A percentile compares a stretch with the other conserved stretches of the same genome.
These are phyloP conservation scores for Ascidia mentula DNA, from an alignment of 23 tunicate genomes.

Conservation along the genomic window DNA sequence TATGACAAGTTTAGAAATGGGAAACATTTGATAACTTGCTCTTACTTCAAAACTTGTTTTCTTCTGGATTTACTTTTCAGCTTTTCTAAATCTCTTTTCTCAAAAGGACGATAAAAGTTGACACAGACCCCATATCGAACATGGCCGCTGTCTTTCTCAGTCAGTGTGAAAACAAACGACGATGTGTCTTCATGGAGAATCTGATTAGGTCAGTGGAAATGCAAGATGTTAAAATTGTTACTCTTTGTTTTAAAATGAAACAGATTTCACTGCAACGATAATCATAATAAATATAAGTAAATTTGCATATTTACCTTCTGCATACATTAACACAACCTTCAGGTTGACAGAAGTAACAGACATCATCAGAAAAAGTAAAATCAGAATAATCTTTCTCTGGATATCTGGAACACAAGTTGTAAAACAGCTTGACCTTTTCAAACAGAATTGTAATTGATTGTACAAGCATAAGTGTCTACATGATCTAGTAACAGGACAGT, in stretches of 20 bases:
- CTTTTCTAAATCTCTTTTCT: constrained; percentile 81
- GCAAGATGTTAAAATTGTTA: neutral
- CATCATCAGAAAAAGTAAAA: constrained; percentile 79
- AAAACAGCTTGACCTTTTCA: too few species aligned
- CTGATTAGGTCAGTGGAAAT: constrained; percentile 62
- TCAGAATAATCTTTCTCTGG: constrained; percentile 68
- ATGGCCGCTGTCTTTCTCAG: constrained; percentile 94
- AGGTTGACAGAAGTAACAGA: constrained; percentile 98
- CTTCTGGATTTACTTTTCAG: constrained; percentile 43
- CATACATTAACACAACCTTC: constrained; percentile 93
- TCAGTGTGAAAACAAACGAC: constrained; percentile 97
- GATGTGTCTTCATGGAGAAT: constrained; percentile 94
- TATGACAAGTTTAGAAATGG: too few species aligned
- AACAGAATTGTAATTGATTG: too few species aligned
- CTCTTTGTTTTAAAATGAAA: too few species aligned
- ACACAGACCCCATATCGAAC: constrained; percentile 96
- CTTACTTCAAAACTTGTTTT: too few species aligned
- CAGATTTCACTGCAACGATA: neutral
- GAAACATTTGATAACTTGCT: too few species aligned
- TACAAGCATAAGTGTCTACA: too few species aligned
- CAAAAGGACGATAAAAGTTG: constrained; percentile 96
- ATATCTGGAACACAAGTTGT: too few species aligned
- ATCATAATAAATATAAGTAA: neutral
- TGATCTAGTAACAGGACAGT: too few species aligned
- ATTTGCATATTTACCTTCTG: constrained; percentile 48